Evolutionary conservation across 37 sponge, comb jelly and placozoan genomes (phyloP).

Genomic region (Corticium candelabrum): DNA sequence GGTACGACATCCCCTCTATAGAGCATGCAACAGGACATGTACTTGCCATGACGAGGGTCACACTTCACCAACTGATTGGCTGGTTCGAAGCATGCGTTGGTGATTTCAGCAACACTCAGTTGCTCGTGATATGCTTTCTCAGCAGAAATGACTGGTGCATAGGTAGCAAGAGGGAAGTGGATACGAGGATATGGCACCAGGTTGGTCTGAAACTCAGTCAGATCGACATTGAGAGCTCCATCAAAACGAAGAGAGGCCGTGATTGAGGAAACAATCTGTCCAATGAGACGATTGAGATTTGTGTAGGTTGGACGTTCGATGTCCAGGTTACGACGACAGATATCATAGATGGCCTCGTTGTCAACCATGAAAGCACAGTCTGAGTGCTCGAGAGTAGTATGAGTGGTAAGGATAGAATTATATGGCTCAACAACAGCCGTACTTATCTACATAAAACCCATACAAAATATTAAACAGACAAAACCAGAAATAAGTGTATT

Average conservation of each 20-base stretch:
- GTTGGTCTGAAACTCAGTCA: conserved; percentile 95
- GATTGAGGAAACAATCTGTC: conserved; percentile 84
- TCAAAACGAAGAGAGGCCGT: conserved; percentile 93
- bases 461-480: no score
- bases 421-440: conserved; percentile 93
- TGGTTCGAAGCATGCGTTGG: conserved; percentile 85
- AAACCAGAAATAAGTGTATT: no score
- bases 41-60: conserved; percentile 91
- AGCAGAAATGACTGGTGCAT: conserved; percentile 76
- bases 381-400: conserved; percentile 82
- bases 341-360: conserved; percentile 93
- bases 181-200: conserved; percentile 83
- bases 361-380: conserved; percentile 96
- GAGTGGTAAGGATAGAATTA: conserved; percentile 87
- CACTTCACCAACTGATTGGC: conserved; percentile 95
- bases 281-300: conserved; percentile 79
- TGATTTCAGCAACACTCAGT: conserved; percentile 60
- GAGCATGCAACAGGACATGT: conserved; percentile 93
- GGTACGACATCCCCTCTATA: conserved; percentile 93
- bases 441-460: conserved; percentile 13
- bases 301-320: conserved; percentile 77
- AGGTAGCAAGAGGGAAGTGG: conserved; percentile 84
- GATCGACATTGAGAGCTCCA: conserved; percentile 85
- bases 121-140: conserved; percentile 79
- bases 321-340: conserved; percentile 72